A percentile compares a stretch with the other conserved stretches of the same genome.
Evolutionary conservation across 2,797 vertebrate species (phyloP).

Genomic region (Orestias chungarensis): DNA sequence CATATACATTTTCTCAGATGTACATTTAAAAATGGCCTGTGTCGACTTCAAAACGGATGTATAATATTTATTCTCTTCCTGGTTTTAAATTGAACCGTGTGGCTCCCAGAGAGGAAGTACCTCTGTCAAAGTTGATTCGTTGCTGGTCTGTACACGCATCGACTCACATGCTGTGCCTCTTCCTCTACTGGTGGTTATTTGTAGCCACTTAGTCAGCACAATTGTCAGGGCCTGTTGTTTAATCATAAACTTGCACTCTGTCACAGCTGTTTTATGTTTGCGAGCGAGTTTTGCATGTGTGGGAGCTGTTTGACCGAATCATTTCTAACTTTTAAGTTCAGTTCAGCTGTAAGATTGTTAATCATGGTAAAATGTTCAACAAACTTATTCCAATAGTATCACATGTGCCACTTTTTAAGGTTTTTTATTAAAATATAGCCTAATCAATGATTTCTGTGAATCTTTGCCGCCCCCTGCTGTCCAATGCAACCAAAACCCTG

Average conservation of each 20-base stretch:
- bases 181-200: constrained; percentile 22
- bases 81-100: background rate
- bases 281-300: background rate
- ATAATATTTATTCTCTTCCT: background rate
- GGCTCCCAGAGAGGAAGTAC: constrained; percentile 2
- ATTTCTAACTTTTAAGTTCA: background rate
- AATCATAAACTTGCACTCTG: constrained; percentile 46
- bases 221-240: constrained; percentile 35
- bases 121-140: constrained; percentile 6
- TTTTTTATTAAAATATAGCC: background rate
- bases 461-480: constrained; percentile 61
- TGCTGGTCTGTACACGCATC: background rate
- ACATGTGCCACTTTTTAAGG: background rate
- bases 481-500: constrained; percentile 21
- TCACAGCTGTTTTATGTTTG: constrained; percentile 6
- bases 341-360: constrained; percentile 7
- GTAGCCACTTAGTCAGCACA: constrained; percentile 47
- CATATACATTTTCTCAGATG: background rate
- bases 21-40: background rate
- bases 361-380: background rate
- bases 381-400: background rate
- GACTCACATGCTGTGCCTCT: constrained; percentile 12
- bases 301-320: background rate
- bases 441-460: constrained; percentile 1
- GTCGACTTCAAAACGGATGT: background rate